Evolutionary conservation across 2,113 vertebrate genomes (phyloP).

Genomic region (Cynoglossus semilaevis): DNA sequence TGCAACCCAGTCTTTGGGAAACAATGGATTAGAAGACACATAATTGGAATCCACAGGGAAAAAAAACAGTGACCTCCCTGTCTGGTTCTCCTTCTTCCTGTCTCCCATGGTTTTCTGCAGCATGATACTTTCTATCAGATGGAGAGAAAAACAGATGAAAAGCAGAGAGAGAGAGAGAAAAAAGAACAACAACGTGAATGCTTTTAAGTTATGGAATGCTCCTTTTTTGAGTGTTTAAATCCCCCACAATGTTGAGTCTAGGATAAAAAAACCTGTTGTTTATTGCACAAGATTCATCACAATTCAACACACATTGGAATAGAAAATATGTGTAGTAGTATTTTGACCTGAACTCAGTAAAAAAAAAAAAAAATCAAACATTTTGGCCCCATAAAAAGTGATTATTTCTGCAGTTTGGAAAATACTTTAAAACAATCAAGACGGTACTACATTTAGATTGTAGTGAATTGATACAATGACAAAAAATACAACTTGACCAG

Average conservation of each 20-base stretch:
- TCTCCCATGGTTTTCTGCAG: conserved; percentile 22
- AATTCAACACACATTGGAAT: conserved; percentile 5
- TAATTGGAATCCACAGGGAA: conserved; percentile 21
- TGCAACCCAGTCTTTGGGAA: conserved; percentile 6
- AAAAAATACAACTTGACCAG: background rate
- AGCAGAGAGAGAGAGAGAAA: conserved; percentile 1
- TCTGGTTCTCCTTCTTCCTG: conserved; percentile 22
- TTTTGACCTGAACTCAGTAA: conserved; percentile 3
- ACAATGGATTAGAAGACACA: conserved; percentile 8
- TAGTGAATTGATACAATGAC: conserved; percentile 5
- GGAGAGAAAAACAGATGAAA: conserved; percentile 18
- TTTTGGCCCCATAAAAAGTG: conserved; percentile 3
- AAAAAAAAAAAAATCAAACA: conserved; percentile 9
- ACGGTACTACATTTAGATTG: conserved; percentile 5
- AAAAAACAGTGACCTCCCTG: conserved; percentile 52
- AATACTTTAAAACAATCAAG: conserved; percentile 15
- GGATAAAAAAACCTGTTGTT: conserved; percentile 15
- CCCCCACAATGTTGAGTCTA: conserved; percentile 8
- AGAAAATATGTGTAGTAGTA: conserved; percentile 13
- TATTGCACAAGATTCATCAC: conserved; percentile 39
- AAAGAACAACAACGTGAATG: conserved; percentile 7
- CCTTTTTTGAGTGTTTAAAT: conserved; percentile 44
- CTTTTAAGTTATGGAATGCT: conserved; percentile 23
- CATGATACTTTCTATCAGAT: conserved; percentile 15
- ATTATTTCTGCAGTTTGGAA: conserved; percentile 2